These are phyloP conservation scores for Himalopsyche phryganea DNA, from an alignment of 1,140 invertebrate genomes.

Conservation along the genomic window DNA sequence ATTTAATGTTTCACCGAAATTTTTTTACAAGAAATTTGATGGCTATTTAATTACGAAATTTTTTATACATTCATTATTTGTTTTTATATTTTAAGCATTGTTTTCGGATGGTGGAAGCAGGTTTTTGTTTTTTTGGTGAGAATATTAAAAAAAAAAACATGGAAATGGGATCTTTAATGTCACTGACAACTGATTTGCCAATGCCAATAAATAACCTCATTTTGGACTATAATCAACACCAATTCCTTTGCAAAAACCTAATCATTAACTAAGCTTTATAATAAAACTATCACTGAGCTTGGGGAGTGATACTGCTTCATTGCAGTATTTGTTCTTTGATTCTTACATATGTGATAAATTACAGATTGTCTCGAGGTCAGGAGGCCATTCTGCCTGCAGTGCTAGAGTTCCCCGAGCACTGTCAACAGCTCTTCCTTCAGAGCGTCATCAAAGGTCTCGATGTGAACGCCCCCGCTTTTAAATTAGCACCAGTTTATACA, in stretches of 20 bases:
- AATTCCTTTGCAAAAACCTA: background rate
- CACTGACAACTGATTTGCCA: too few relatives aligned
- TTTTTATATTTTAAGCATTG: too few relatives aligned
- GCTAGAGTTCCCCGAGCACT: slow-evolving; percentile 90
- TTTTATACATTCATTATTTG: too few relatives aligned
- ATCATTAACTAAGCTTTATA: background rate
- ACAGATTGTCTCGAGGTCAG: slow-evolving; percentile 57
- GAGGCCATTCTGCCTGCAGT: slow-evolving; percentile 92
- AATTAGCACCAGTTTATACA: slow-evolving; percentile 91
- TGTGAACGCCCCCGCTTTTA: slow-evolving; percentile 77
- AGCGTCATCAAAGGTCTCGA: slow-evolving; percentile 85
- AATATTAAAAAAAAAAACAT: too few relatives aligned
- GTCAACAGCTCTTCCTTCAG: slow-evolving; percentile 85
- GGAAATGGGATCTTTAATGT: too few relatives aligned
- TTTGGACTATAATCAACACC: too few relatives aligned
- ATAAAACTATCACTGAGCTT: background rate
- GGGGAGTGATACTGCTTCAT: background rate
- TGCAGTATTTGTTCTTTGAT: background rate
- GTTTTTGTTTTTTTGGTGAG: too few relatives aligned
- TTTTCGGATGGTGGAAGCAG: too few relatives aligned
- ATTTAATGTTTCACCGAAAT: too few relatives aligned
- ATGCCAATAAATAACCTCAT: too few relatives aligned
- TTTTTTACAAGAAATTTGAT: too few relatives aligned
- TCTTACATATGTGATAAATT: slow-evolving; percentile 5
- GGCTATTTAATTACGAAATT: too few relatives aligned